phyloP scores from a whole-genome alignment of 2,113 vertebrate genomes.

The Dasyprocta punctata region DNA sequence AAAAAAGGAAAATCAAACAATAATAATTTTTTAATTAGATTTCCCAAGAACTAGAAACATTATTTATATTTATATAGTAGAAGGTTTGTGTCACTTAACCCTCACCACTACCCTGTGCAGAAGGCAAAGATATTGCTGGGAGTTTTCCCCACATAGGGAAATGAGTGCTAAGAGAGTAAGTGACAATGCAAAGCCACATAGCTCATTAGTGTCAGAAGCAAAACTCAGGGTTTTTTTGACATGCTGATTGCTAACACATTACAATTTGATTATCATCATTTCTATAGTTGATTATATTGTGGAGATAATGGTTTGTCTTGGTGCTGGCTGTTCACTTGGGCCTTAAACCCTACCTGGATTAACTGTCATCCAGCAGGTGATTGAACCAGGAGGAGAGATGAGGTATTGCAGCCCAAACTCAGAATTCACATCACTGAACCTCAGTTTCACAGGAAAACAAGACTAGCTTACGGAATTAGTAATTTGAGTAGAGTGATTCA shows the following conservation, averaged over 20 bases:
- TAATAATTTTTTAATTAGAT: neutral
- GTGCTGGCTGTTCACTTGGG: neutral
- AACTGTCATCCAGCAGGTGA: neutral
- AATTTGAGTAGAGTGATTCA: neutral
- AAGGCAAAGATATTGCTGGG: neutral
- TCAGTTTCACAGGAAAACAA: neutral
- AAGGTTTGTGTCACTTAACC: neutral
- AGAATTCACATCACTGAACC: neutral
- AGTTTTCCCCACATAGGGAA: neutral
- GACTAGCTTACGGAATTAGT: neutral
- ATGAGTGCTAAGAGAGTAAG: neutral
- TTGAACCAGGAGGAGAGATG: neutral
- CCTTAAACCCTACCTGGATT: neutral
- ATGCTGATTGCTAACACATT: neutral
- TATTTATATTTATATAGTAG: neutral
- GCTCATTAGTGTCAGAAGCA: neutral
- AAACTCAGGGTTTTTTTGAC: neutral
- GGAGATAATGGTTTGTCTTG: neutral
- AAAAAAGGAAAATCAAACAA: neutral
- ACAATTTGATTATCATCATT: neutral
- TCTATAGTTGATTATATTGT: neutral
- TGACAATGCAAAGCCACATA: neutral
- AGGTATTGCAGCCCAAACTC: neutral
- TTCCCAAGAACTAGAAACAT: conserved; percentile 33
- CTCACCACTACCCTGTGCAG: neutral